Evolutionary conservation across 2,888 invertebrate genomes (phyloP).

Genomic region (Leucania comma): DNA sequence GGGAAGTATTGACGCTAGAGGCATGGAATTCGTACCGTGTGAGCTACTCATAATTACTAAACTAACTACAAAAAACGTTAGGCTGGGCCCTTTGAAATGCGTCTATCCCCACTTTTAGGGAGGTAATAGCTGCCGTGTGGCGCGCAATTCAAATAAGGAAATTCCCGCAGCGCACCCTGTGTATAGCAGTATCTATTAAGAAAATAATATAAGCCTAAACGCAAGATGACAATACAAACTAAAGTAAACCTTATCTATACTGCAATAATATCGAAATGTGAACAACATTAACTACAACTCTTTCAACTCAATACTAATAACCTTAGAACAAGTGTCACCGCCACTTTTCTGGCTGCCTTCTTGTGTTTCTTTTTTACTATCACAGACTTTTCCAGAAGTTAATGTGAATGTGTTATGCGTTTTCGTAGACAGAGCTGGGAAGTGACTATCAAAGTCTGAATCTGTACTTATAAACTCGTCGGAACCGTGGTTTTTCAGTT

Average conservation of each 20-base stretch:
- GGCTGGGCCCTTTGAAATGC: no score
- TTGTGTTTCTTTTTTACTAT: slow-evolving; percentile 77
- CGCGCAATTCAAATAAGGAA: no score
- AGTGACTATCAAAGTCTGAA: slow-evolving; percentile 87
- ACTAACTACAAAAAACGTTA: no score
- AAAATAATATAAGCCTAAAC: slow-evolving; percentile 6
- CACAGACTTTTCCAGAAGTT: slow-evolving; percentile 81
- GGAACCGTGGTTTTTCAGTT: slow-evolving; percentile 78
- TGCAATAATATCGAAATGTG: background rate
- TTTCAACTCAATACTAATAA: slow-evolving; percentile 62
- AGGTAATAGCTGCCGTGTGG: no score
- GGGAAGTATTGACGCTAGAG: no score
- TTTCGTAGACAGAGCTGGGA: slow-evolving; percentile 85
- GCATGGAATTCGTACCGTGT: no score
- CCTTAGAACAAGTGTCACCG: slow-evolving; percentile 85
- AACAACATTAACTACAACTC: slow-evolving; percentile 46
- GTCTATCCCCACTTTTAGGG: no score
- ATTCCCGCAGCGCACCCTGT: no score
- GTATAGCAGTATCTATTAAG: background rate
- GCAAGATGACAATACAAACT: slow-evolving; percentile 19
- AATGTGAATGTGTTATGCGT: slow-evolving; percentile 86
- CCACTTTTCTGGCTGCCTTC: slow-evolving; percentile 84
- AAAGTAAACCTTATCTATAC: slow-evolving; percentile 13
- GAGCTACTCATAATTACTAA: no score
- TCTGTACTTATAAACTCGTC: slow-evolving; percentile 85